These are phyloP conservation scores for Gadus chalcogrammus DNA, from an alignment of 2,113 vertebrate species.

Conservation along the genomic window DNA sequence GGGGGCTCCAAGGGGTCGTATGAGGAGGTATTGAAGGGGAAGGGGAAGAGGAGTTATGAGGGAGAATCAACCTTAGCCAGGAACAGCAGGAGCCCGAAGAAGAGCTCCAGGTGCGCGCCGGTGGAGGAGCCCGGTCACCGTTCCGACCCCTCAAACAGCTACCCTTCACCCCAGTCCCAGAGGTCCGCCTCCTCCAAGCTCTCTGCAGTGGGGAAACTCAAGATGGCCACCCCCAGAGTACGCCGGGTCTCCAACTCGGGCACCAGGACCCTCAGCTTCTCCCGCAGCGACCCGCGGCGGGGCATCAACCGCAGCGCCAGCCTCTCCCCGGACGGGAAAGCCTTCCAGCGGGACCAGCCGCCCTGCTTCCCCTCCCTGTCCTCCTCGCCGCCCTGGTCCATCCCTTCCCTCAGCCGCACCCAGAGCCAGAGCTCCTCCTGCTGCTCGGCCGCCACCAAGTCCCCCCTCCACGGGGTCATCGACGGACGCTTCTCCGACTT, in stretches of 20 bases:
- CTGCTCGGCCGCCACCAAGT: slow-evolving; percentile 74
- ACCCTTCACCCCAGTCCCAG: slow-evolving; percentile 57
- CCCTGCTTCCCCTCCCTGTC: slow-evolving; percentile 51
- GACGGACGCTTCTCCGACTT: slow-evolving; percentile 86
- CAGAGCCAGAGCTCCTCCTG: slow-evolving; percentile 71
- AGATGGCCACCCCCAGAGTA: slow-evolving; percentile 83
- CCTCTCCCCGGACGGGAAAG: slow-evolving; percentile 81
- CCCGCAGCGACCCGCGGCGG: slow-evolving; percentile 83
- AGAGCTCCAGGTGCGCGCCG: slow-evolving; percentile 74
- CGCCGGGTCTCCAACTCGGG: slow-evolving; percentile 82
- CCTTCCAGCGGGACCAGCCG: slow-evolving; percentile 68
- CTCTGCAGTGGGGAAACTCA: slow-evolving; percentile 86
- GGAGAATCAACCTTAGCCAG: slow-evolving; percentile 85
- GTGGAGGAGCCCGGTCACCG: slow-evolving; percentile 50
- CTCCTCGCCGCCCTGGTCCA: slow-evolving; percentile 78
- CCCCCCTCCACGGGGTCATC: slow-evolving; percentile 77
- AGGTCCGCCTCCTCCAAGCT: slow-evolving; percentile 80
- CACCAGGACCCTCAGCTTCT: slow-evolving; percentile 84
- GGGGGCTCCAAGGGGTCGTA: slow-evolving; percentile 57
- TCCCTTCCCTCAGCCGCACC: slow-evolving; percentile 83
- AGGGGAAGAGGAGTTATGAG: slow-evolving; percentile 60
- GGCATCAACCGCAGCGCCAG: slow-evolving; percentile 82
- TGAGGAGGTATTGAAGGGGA: slow-evolving; percentile 31
- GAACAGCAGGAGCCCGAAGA: slow-evolving; percentile 77
- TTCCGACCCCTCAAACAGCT: slow-evolving; percentile 37